Conservation (phyloP, 2,797 vertebrate genomes). For the Eurystomus glaucurus region DNA sequence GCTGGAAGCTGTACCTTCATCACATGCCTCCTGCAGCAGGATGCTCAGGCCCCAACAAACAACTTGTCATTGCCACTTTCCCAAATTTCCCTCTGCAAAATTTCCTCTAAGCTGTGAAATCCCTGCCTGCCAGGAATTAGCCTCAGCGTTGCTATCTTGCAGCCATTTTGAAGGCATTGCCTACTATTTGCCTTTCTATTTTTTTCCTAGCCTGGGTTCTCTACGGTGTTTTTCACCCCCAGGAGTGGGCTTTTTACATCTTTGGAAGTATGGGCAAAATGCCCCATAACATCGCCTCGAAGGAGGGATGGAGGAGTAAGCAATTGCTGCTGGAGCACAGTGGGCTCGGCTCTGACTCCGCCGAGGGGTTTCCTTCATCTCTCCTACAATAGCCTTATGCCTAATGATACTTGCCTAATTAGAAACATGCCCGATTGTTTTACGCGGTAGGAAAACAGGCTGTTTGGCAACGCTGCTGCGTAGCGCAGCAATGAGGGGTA, state of each 20-base stretch:
- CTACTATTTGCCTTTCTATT: background rate
- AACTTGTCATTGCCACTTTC: background rate
- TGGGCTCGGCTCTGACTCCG: background rate
- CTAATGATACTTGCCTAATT: constrained; percentile 36
- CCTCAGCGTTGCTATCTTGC: background rate
- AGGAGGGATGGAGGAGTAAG: background rate
- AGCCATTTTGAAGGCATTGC: background rate
- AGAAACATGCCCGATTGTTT: constrained; percentile 24
- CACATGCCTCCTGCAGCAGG: background rate
- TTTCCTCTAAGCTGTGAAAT: background rate
- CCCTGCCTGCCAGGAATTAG: background rate
- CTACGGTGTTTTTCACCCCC: rapidly evolving
- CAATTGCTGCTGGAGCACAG: rapidly evolving
- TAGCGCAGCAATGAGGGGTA: background rate
- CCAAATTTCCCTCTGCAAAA: background rate
- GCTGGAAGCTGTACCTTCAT: background rate
- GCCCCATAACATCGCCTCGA: background rate
- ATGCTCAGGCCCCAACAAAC: background rate
- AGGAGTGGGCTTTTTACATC: background rate
- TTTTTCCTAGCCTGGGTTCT: background rate
- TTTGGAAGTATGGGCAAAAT: background rate
- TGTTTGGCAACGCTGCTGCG: background rate
- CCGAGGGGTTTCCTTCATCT: background rate
- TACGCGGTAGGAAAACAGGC: background rate
- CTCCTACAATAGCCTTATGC: background rate